Evolutionary conservation across 1,140 invertebrate species (phyloP).

Genomic region (Penaeus vannamei): DNA sequence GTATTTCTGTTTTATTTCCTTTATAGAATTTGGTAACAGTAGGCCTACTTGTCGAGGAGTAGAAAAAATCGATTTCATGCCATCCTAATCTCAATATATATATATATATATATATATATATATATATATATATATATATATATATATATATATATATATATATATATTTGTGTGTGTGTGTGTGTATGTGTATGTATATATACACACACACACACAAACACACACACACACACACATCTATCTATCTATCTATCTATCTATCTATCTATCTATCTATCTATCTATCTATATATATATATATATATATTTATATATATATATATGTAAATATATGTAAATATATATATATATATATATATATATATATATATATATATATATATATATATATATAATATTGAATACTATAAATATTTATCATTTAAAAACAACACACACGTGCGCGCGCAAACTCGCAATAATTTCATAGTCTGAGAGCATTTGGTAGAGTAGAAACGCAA

Average conservation of each 20-base stretch:
- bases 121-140: neutral
- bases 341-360: conserved; percentile 24
- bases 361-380: conserved; percentile 21
- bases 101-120: neutral
- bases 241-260: neutral
- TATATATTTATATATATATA: conserved; percentile 52
- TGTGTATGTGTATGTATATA: neutral
- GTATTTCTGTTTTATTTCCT: too few species aligned
- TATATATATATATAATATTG: conserved; percentile 30
- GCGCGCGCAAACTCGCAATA: neutral
- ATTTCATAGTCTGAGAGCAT: too few species aligned
- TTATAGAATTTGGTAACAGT: too few species aligned
- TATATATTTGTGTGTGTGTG: neutral
- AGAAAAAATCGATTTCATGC: too few species aligned
- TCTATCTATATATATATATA: conserved; percentile 44
- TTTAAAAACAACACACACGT: too few species aligned
- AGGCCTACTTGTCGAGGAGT: too few species aligned
- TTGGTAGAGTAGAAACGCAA: too few species aligned
- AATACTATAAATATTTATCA: too few species aligned
- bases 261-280: conserved; percentile 7
- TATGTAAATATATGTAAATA: neutral
- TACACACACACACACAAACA: too few species aligned
- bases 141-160: neutral
- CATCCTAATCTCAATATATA: too few species aligned
- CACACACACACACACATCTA: too few species aligned